Evolutionary conservation across 1,140 invertebrate species (phyloP).

Genomic region (Venturia canescens): DNA sequence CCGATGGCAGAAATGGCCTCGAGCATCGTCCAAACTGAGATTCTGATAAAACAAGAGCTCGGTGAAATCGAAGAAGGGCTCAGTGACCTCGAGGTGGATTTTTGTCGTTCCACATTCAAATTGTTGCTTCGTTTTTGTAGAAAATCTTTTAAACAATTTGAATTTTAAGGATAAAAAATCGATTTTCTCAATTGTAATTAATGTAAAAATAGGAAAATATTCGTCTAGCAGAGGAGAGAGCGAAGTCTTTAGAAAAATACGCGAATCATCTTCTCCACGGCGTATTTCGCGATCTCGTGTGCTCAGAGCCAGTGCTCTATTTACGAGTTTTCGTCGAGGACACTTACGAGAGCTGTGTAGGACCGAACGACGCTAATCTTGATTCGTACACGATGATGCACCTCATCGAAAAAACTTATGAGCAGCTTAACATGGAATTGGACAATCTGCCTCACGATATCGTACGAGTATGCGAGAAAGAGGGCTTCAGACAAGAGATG

Average conservation of each 20-base stretch:
- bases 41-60: conserved; percentile 68
- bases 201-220: conserved; percentile 61
- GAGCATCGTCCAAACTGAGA: conserved; percentile 71
- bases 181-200: too few relatives aligned
- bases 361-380: conserved; percentile 77
- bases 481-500: conserved; percentile 79
- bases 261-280: conserved; percentile 73
- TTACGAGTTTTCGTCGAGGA: conserved; percentile 81
- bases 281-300: conserved; percentile 75
- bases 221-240: conserved; percentile 70
- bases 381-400: conserved; percentile 79
- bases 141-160: too few relatives aligned
- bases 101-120: too few relatives aligned
- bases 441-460: conserved; percentile 80
- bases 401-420: conserved; percentile 80
- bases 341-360: conserved; percentile 81
- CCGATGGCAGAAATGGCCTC: conserved; percentile 77
- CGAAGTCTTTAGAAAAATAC: conserved; percentile 71
- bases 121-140: conserved; percentile 1
- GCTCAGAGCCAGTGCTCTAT: conserved; percentile 78
- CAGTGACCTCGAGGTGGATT: conserved; percentile 63
- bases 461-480: conserved; percentile 78
- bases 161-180: too few relatives aligned
- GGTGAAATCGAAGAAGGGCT: conserved; percentile 65
- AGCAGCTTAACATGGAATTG: conserved; percentile 78